Evolutionary conservation across 2,888 invertebrate genomes (phyloP).

Genomic region (Dexiosoma caninum): DNA sequence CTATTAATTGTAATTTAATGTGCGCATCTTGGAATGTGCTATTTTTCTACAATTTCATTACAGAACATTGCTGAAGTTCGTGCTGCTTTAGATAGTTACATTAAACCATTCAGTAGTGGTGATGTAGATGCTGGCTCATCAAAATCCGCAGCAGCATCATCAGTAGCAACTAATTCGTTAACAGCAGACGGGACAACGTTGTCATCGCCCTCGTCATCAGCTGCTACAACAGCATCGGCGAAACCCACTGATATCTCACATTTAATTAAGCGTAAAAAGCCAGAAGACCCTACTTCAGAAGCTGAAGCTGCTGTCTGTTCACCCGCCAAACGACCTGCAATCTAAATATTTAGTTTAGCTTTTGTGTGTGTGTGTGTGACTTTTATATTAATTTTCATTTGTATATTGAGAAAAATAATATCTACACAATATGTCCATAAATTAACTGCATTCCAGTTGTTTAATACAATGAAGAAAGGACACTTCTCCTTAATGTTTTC

Average conservation of each 20-base stretch:
- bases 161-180: slow-evolving; percentile 66
- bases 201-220: slow-evolving; percentile 55
- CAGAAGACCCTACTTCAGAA: slow-evolving; percentile 79
- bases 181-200: slow-evolving; percentile 63
- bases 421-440: slow-evolving; percentile 43
- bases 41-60: slow-evolving; percentile 54
- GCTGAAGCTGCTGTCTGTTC: slow-evolving; percentile 74
- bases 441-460: slow-evolving; percentile 62
- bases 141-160: slow-evolving; percentile 66
- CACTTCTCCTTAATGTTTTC: background rate
- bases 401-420: slow-evolving; percentile 33
- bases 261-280: slow-evolving; percentile 87
- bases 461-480: slow-evolving; percentile 36
- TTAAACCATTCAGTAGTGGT: slow-evolving; percentile 69
- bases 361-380: slow-evolving; percentile 6
- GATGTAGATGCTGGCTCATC: slow-evolving; percentile 66
- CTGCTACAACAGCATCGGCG: slow-evolving; percentile 78
- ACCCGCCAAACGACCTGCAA: slow-evolving; percentile 81
- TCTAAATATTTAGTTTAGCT: slow-evolving; percentile 58
- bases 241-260: slow-evolving; percentile 89
- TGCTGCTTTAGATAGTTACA: slow-evolving; percentile 73
- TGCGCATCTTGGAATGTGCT: slow-evolving; percentile 33
- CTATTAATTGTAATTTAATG: slow-evolving; percentile 38
- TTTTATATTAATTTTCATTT: slow-evolving; percentile 26
- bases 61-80: slow-evolving; percentile 77